These are phyloP conservation scores for Drosophila busckii DNA, from an alignment of 1,140 invertebrate genomes.

Conservation along the genomic window DNA sequence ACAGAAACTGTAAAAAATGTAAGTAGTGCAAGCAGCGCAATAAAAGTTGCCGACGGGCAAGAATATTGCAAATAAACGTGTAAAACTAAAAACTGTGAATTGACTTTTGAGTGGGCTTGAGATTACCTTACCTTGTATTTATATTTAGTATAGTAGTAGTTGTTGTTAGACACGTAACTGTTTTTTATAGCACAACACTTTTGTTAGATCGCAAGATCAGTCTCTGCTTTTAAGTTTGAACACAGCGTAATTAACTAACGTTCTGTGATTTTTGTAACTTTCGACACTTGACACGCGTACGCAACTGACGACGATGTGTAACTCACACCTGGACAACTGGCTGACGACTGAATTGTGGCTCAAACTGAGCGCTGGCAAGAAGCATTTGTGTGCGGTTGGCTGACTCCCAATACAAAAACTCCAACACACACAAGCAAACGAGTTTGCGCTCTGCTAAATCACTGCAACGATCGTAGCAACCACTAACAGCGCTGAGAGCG, in stretches of 20 bases:
- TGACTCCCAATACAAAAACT: constrained; percentile 36
- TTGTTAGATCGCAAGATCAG: too few species aligned
- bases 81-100: constrained; percentile 51
- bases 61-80: background rate
- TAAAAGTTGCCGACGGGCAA: constrained; percentile 59
- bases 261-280: background rate
- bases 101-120: constrained; percentile 48
- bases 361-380: constrained; percentile 62
- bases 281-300: constrained; percentile 34
- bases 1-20: constrained; percentile 69
- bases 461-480: constrained; percentile 30
- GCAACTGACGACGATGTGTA: constrained; percentile 58
- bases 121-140: constrained; percentile 60
- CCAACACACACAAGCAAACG: constrained; percentile 28
- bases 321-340: constrained; percentile 74
- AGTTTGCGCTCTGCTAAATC: constrained; percentile 60
- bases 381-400: constrained; percentile 65
- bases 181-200: constrained; percentile 46
- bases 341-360: constrained; percentile 74
- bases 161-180: constrained; percentile 1
- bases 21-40: constrained; percentile 67
- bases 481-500: constrained; percentile 10
- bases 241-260: background rate
- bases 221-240: too few species aligned
- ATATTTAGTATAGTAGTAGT: constrained; percentile 16